Base-by-base conservation (phyloP, 1,140 invertebrate genomes). In the Palaemon carinicauda region DNA sequence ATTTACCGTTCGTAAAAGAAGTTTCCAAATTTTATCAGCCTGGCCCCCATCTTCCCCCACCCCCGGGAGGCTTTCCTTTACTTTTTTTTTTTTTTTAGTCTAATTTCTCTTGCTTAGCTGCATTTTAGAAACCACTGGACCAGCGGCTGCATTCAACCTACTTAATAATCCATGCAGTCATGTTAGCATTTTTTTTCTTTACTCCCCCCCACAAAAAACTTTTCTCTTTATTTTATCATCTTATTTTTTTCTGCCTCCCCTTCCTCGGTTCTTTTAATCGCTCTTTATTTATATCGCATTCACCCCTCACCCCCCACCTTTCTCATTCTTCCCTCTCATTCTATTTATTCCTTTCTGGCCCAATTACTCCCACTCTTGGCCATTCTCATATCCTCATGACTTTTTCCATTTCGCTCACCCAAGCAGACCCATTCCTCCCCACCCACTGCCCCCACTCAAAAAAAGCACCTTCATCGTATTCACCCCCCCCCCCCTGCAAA, bases 101-200 rank as follows among this genome's bases (percentile, higher is more conserved):
- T 80, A 54, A 54, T 56, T 21, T 27, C 24, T 29, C 53, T 75
- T 50, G 27, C 51, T 50, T 50, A 50, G 73, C 73, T 50, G 52
- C 53, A 83, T 77, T 83, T 83, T 77, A n/a, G 27, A 15, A 19
- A 53, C 33, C 73, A 54, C 41, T 83, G 15, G 73, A 56, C 19
- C 27, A 53, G 69, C 52, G 51, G 53, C 51, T 41, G 65, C 71
- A 60, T 75, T 75, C 73, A 56, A 51, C 50, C 52, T 83, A 83
- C 81, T 83, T 83, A 83, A 83, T 83, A 83, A 83, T 83, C 73
- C 81, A 75, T 83, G 81, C 50, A 75, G 52, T 83, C 71, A 14
- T 31, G 69, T 31, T 31, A 9, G n/a, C 17, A 29, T 69, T 54
- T 31, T 24, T 4, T 17, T 24, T 29, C 53, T 0, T 53, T 52